phyloP scores from a whole-genome alignment of 1,140 invertebrate genomes.

The Dendrolimus kikuchii region DNA sequence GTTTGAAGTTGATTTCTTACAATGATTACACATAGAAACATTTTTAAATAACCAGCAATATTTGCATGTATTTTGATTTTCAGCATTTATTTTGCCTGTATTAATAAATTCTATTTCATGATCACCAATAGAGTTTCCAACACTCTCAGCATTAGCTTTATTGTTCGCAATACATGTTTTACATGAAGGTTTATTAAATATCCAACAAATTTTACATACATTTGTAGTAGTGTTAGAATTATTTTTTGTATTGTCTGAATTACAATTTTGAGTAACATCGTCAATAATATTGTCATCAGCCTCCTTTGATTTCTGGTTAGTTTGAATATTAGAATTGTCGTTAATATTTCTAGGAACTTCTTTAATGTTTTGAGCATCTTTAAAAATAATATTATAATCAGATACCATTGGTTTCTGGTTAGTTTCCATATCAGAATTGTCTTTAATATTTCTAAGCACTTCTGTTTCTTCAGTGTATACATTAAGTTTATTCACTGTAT shows the following conservation, averaged over 20 bases:
- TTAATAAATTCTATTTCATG: too few relatives aligned
- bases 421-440: too few relatives aligned
- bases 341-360: too few relatives aligned
- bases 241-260: constrained; percentile 1
- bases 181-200: constrained; percentile 33
- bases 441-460: too few relatives aligned
- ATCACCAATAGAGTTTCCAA: background rate
- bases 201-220: constrained; percentile 36
- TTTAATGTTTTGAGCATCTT: too few relatives aligned
- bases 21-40: constrained; percentile 28
- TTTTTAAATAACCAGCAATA: constrained; percentile 38
- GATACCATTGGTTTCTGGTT: too few relatives aligned
- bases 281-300: background rate
- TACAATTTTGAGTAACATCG: background rate
- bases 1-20: constrained; percentile 19
- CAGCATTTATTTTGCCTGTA: background rate
- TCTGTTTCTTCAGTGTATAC: too few relatives aligned
- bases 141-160: background rate
- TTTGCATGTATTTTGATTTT: constrained; percentile 18
- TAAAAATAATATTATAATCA: too few relatives aligned
- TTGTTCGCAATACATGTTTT: constrained; percentile 14
- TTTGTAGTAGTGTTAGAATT: background rate
- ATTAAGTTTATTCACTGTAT: too few relatives aligned
- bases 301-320: too few relatives aligned
- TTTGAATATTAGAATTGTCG: too few relatives aligned